Base-by-base conservation (phyloP, 2,888 invertebrate genomes). In the Platycheirus albimanus region DNA sequence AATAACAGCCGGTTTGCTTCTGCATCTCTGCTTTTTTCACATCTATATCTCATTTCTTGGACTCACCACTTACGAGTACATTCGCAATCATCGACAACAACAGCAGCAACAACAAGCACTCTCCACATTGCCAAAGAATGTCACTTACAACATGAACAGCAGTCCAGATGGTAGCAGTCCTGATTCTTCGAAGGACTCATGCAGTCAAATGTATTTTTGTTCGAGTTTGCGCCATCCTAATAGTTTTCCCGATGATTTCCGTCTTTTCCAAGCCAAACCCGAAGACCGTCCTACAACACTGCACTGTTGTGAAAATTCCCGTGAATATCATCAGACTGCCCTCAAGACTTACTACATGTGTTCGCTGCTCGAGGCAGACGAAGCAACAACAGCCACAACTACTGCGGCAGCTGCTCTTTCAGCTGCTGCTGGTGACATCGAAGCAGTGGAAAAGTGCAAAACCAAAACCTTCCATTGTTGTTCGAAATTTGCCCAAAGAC, bases 61-160 rank as follows among this genome's bases (percentile, higher is more conserved):
- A 1, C 92, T 97, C 49, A 97, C 97, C 17, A 98, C 97, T 0
- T 98, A 97, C 91, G 97, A 97, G 89, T 97, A 97, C 90, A 96
- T 97, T 58, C 88, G 91, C 54, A 91, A 91, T 81, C 91, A 91
- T 87, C 91, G 93, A 0, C 92, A 92, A 86, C 87, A 87, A 2
- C 88, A 84, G 49, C 79, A 72, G 52, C 75, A 77, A 30, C 63
- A 84, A 66, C 74, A 72, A 71, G 54, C 75, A 36, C 78, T 79
- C 80, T 79, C 81, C 79, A 85, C 75, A 51, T 70, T 74, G 76
- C 85, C 74, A 85, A 86, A 83, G 78, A 69, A 70, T 81, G 85
- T 69, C 15, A 77, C 45, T 45, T 78, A 74, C 69, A 76, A 36
- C 6, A 74, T 49, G 63, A 67, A 38, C 30, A 81, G 79, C 43